Evolutionary conservation across 2,797 vertebrate species (phyloP).

Genomic region (Lophotriccus pileatus): DNA sequence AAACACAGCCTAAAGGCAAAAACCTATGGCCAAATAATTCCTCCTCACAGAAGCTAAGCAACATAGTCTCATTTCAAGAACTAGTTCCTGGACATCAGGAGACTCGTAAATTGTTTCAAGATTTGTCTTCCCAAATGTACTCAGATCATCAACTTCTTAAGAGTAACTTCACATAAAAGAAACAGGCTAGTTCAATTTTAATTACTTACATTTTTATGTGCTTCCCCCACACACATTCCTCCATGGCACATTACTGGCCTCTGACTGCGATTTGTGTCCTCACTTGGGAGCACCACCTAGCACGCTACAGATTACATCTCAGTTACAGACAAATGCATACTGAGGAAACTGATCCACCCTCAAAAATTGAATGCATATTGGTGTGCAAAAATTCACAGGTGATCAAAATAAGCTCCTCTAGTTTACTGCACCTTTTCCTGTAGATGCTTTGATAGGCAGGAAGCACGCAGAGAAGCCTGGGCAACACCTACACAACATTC

Average conservation of each 20-base stretch:
- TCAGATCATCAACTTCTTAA: not conserved
- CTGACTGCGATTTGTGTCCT: not conserved
- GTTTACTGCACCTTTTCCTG: not conserved
- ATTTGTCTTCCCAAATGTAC: not conserved
- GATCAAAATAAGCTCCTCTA: not conserved
- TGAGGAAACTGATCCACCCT: not conserved
- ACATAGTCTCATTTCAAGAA: not conserved
- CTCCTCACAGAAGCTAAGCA: not conserved
- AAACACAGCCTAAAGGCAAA: not conserved
- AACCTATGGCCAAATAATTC: not conserved
- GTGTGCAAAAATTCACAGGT: not conserved
- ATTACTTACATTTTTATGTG: not conserved
- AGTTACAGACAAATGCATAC: not conserved
- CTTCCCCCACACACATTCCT: not conserved
- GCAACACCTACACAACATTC: not conserved
- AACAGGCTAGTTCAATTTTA: not conserved
- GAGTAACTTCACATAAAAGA: not conserved
- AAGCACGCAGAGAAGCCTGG: not conserved
- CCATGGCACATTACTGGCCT: rapidly evolving
- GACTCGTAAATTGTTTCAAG: not conserved
- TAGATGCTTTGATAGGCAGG: not conserved
- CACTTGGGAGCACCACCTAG: not conserved
- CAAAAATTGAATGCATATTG: not conserved
- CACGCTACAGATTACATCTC: not conserved
- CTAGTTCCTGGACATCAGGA: not conserved